These are phyloP conservation scores for Gymnodraco acuticeps DNA, from an alignment of 2,797 vertebrate genomes.

Conservation along the genomic window DNA sequence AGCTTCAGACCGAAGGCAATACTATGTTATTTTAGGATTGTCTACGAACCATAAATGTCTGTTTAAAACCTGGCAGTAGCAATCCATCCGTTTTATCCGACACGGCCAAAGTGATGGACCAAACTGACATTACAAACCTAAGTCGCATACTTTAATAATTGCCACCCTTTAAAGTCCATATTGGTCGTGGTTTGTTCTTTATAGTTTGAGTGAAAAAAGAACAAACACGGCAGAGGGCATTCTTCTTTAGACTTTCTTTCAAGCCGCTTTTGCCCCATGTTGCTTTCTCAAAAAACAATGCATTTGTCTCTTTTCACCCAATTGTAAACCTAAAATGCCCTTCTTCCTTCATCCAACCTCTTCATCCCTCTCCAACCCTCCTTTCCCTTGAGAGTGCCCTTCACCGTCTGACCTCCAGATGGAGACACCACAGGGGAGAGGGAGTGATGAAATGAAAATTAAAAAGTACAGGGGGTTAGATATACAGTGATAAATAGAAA, in stretches of 20 bases:
- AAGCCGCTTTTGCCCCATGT: constrained; percentile 9
- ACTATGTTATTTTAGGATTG: background rate
- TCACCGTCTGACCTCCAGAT: constrained; percentile 87
- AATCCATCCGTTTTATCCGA: background rate
- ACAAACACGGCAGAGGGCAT: constrained; percentile 8
- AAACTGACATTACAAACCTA: background rate
- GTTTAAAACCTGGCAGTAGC: background rate
- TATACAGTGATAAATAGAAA: constrained; percentile 65
- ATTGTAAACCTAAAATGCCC: constrained; percentile 24
- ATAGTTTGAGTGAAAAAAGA: constrained; percentile 4
- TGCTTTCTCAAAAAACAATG: constrained; percentile 1
- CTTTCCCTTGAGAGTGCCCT: constrained; percentile 75
- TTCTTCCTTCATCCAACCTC: constrained; percentile 27
- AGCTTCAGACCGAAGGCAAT: too few species aligned
- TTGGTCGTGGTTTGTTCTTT: background rate
- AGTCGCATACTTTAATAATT: background rate
- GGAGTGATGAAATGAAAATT: constrained; percentile 83
- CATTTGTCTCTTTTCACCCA: constrained; percentile 18
- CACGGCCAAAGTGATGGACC: background rate
- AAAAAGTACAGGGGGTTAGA: constrained; percentile 80
- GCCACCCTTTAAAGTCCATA: background rate
- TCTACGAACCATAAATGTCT: background rate
- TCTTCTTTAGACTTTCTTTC: background rate
- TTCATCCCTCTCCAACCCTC: constrained; percentile 31
- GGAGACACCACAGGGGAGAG: constrained; percentile 82